Percentiles rank a stretch among this genome's conserved stretches.
Conservation (phyloP, 2,113 vertebrate genomes). For the Addax nasomaculatus region DNA sequence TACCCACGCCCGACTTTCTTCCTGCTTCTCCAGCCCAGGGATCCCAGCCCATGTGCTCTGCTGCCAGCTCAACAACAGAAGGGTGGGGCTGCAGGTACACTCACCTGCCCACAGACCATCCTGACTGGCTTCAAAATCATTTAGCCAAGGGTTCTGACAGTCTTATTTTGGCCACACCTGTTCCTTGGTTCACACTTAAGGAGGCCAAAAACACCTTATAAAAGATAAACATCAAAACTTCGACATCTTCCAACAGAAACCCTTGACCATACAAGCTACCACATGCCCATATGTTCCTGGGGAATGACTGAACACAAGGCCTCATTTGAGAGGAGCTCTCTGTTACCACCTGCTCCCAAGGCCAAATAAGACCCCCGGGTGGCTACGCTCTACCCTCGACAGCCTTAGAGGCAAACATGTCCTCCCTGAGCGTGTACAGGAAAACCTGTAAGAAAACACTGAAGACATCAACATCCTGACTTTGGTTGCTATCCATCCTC, state of each 20-base stretch:
- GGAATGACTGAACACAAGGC: not conserved
- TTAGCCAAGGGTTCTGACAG: slow-evolving; percentile 11
- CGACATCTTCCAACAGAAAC: slow-evolving; percentile 50
- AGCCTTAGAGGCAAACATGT: not conserved
- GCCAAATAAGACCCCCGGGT: not conserved
- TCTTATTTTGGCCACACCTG: slow-evolving; percentile 45
- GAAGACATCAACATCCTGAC: not conserved
- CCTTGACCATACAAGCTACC: not conserved
- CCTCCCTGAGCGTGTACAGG: not conserved
- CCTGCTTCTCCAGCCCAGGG: not conserved
- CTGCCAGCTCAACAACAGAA: not conserved
- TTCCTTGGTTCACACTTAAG: slow-evolving; percentile 41
- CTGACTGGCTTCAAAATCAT: slow-evolving; percentile 1
- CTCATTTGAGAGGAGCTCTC: not conserved
- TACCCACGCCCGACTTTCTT: not conserved
- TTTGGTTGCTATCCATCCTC: not conserved
- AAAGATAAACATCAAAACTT: slow-evolving; percentile 56
- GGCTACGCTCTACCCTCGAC: not conserved
- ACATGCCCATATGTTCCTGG: not conserved
- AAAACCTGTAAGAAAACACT: not conserved
- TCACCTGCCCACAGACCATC: slow-evolving; percentile 32
- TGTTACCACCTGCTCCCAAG: not conserved
- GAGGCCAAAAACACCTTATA: slow-evolving; percentile 19
- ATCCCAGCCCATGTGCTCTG: not conserved
- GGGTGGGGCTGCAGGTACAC: not conserved